These are phyloP conservation scores for Rhineura floridana DNA, from an alignment of 2,113 vertebrate genomes.

Conservation along the genomic window DNA sequence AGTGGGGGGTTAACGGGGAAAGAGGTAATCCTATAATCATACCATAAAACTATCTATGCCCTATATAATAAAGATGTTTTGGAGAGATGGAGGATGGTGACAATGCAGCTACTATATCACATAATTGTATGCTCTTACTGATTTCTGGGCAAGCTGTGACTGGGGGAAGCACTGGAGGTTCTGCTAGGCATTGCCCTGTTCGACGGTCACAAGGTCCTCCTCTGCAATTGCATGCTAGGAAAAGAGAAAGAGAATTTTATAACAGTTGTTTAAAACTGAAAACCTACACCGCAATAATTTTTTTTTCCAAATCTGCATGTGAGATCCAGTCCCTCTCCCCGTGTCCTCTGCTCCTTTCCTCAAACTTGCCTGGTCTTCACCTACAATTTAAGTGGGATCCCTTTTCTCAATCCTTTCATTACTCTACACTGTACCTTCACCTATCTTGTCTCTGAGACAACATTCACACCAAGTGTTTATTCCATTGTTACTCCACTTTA, in stretches of 20 bases:
- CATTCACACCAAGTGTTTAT: too few relatives aligned
- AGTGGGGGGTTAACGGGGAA: background rate
- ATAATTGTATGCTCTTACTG: conserved; percentile 72
- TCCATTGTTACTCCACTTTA: too few relatives aligned
- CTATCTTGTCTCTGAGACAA: background rate
- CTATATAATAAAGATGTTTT: background rate
- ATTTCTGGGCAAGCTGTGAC: conserved; percentile 78
- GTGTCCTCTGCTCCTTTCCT: background rate
- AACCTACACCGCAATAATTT: background rate
- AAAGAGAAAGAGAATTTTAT: conserved; percentile 44
- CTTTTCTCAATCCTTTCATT: background rate
- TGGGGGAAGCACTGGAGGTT: conserved; percentile 74
- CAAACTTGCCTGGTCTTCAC: background rate
- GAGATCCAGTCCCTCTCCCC: background rate
- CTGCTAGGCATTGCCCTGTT: conserved; percentile 89
- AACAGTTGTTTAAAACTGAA: background rate
- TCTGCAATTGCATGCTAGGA: conserved; percentile 87
- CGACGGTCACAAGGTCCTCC: conserved; percentile 88
- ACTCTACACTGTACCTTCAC: background rate
- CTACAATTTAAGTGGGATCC: background rate
- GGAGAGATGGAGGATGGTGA: background rate
- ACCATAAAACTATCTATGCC: background rate
- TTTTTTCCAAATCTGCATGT: background rate
- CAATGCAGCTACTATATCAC: background rate
- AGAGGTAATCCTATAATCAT: background rate